Conservation (phyloP, 37 sponge, comb jelly and placozoan genomes). For the Geodia barretti region DNA sequence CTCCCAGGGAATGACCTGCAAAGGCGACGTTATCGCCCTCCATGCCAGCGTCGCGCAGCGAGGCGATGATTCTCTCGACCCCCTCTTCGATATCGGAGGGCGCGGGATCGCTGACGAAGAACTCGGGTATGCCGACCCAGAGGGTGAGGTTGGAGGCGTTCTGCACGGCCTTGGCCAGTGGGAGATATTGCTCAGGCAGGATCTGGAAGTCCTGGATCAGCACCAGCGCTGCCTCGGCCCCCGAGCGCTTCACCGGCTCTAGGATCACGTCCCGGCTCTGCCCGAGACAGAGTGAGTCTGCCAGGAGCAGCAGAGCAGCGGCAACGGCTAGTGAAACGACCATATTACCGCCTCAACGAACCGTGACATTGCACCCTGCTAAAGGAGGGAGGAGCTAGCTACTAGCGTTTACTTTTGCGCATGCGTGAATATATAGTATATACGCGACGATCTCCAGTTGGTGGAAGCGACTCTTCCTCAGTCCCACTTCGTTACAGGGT, state of each 20-base stretch:
- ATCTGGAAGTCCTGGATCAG: conserved; percentile 67
- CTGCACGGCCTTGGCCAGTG: conserved; percentile 60
- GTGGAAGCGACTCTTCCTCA: no score
- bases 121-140: conserved; percentile 83
- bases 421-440: no score
- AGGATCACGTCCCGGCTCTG: conserved; percentile 59
- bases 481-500: no score
- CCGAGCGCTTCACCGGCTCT: conserved; percentile 33
- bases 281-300: no score
- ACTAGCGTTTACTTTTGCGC: no score
- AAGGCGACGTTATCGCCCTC: conserved; percentile 23
- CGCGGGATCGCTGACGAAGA: conserved; percentile 21
- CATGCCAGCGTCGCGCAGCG: conserved; percentile 54
- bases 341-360: no score
- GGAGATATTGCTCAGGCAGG: conserved; percentile 55
- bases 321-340: no score
- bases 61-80: conserved; percentile 32
- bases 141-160: conserved; percentile 38
- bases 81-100: conserved; percentile 29
- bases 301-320: no score
- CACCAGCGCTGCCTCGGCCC: conserved; percentile 43
- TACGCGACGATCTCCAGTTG: no score
- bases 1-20: conserved; percentile 74
- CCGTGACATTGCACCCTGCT: no score
- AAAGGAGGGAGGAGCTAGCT: no score